These are phyloP conservation scores for Brachyrhaphis roseni DNA, from an alignment of 2,797 vertebrate species.

Conservation along the genomic window DNA sequence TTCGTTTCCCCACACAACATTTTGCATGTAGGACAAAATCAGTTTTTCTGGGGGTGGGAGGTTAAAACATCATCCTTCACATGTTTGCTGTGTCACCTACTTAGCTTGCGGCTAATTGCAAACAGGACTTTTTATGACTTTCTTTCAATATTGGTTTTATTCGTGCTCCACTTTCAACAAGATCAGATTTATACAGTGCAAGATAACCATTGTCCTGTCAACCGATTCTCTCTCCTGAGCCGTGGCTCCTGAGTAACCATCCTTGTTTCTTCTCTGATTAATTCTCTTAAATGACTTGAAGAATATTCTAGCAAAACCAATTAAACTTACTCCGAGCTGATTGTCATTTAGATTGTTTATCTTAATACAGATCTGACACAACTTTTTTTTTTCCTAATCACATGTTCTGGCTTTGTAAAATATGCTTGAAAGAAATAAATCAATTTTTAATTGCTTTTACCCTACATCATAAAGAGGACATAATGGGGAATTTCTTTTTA, in stretches of 20 bases:
- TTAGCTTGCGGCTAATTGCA: background rate
- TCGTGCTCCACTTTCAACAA: background rate
- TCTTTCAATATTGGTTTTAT: background rate
- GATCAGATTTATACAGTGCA: background rate
- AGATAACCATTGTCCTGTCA: background rate
- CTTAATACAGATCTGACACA: background rate
- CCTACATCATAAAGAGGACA: background rate
- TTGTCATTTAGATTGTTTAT: background rate
- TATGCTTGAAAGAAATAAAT: background rate
- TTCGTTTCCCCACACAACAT: background rate
- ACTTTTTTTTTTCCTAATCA: background rate
- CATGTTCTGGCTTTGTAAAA: background rate
- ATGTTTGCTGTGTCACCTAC: background rate
- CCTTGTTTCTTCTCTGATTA: background rate
- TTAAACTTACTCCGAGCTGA: background rate
- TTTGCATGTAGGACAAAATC: background rate
- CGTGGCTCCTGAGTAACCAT: background rate
- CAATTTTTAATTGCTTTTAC: background rate
- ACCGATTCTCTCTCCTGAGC: background rate
- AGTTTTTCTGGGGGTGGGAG: background rate
- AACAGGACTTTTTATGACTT: background rate
- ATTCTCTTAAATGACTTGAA: background rate
- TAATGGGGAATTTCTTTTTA: background rate
- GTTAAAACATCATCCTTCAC: background rate
- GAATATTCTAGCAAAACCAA: background rate